These are phyloP conservation scores for Ctenicera cuprea DNA, from an alignment of 2,888 invertebrate species.

Conservation along the genomic window DNA sequence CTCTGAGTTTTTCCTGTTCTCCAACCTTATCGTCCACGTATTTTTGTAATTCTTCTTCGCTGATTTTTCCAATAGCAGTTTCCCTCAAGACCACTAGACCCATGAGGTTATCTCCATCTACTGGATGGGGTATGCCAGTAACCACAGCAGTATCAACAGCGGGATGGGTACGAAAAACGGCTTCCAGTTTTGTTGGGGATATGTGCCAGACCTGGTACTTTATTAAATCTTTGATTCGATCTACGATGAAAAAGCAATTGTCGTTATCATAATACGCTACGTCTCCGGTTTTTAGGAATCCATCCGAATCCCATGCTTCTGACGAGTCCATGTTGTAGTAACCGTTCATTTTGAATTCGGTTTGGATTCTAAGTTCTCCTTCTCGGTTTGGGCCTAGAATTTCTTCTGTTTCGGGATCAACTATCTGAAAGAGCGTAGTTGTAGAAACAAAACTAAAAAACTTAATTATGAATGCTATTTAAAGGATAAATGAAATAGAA, in stretches of 20 bases:
- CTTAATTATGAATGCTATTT: too few species aligned
- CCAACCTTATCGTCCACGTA: slow-evolving; percentile 55
- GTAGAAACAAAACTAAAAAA: not conserved
- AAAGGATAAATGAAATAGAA: not conserved
- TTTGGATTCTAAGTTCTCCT: slow-evolving; percentile 75
- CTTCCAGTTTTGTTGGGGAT: slow-evolving; percentile 88
- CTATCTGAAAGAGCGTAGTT: slow-evolving; percentile 69
- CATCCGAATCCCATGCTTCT: slow-evolving; percentile 68
- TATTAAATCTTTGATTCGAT: slow-evolving; percentile 72
- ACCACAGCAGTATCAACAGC: slow-evolving; percentile 88
- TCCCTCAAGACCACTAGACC: slow-evolving; percentile 62
- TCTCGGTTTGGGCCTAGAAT: slow-evolving; percentile 71
- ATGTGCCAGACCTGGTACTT: slow-evolving; percentile 73
- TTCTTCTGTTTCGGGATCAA: slow-evolving; percentile 71
- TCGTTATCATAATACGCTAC: slow-evolving; percentile 72
- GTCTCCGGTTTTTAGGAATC: slow-evolving; percentile 74
- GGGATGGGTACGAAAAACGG: slow-evolving; percentile 80
- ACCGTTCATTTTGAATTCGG: slow-evolving; percentile 66
- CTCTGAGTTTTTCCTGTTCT: slow-evolving; percentile 54
- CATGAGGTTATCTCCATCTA: slow-evolving; percentile 82
- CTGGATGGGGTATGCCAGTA: slow-evolving; percentile 81
- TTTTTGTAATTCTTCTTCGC: slow-evolving; percentile 43
- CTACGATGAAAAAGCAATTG: slow-evolving; percentile 71
- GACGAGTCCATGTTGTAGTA: slow-evolving; percentile 73
- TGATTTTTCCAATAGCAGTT: not conserved